Conservation (phyloP, 2,888 invertebrate species). For the Aleiodes alternator region DNA sequence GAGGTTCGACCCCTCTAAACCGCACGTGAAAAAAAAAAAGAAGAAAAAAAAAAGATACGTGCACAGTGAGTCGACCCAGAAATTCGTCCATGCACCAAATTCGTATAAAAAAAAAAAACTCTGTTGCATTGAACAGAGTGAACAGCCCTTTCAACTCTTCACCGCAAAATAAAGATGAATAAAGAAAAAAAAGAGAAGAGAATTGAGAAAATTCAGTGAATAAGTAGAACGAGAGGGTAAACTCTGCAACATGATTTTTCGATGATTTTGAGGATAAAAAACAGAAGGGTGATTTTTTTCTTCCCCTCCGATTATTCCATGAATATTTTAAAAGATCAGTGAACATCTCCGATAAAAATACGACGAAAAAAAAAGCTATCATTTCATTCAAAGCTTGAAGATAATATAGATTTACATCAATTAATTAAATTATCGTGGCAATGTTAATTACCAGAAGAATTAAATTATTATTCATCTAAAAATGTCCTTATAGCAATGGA, state of each 20-base stretch:
- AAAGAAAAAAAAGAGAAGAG: constrained; percentile 6
- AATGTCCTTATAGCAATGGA: too few species aligned
- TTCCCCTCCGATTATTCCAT: neutral
- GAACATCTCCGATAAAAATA: too few species aligned
- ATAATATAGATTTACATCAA: too few species aligned
- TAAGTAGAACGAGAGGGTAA: constrained; percentile 29
- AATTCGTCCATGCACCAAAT: constrained; percentile 35
- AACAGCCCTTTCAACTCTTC: constrained; percentile 3
- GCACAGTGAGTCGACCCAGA: constrained; percentile 22
- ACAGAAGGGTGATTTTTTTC: neutral
- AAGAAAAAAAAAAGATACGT: neutral
- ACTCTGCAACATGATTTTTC: constrained; percentile 10
- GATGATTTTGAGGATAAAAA: constrained; percentile 21
- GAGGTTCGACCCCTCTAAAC: constrained; percentile 36
- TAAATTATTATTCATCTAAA: too few species aligned
- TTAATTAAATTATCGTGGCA: too few species aligned
- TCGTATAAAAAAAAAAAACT: constrained; percentile 15
- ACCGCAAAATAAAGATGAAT: neutral
- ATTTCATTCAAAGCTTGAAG: too few species aligned
- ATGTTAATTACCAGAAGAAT: too few species aligned
- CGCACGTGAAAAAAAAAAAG: constrained; percentile 28
- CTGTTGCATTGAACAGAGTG: neutral
- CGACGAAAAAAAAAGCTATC: too few species aligned
- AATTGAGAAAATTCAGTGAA: constrained; percentile 25
- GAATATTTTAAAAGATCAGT: neutral